These are phyloP conservation scores for Andrena chrysosceles DNA, from an alignment of 2,888 invertebrate species.

Conservation along the genomic window DNA sequence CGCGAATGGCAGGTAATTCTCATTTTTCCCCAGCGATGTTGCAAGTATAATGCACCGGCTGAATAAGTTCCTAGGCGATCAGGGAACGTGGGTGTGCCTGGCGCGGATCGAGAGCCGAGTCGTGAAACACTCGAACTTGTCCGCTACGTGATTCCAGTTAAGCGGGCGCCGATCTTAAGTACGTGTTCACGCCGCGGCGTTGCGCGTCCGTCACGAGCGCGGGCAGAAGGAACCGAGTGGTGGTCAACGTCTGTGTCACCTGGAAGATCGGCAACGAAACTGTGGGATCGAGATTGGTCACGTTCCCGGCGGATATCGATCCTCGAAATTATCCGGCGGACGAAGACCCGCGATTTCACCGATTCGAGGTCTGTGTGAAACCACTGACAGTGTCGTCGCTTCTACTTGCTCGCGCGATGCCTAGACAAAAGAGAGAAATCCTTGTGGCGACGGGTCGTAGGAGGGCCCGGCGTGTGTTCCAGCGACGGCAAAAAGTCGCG, in stretches of 20 bases:
- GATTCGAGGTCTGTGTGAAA: constrained; percentile 12
- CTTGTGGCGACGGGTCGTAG: background rate
- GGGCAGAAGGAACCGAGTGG: constrained; percentile 39
- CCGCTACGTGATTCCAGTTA: constrained; percentile 58
- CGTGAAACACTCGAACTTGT: constrained; percentile 65
- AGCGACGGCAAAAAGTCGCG: constrained; percentile 27
- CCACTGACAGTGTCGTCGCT: background rate
- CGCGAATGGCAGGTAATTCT: constrained; percentile 57
- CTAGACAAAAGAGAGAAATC: background rate
- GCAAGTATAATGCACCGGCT: constrained; percentile 49
- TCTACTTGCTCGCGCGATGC: constrained; percentile 44
- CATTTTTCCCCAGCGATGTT: constrained; percentile 39
- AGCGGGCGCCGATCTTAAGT: constrained; percentile 61
- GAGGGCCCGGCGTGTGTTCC: background rate
- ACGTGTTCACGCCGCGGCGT: constrained; percentile 60
- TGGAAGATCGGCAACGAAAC: constrained; percentile 64
- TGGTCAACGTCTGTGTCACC: constrained; percentile 45
- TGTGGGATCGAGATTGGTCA: constrained; percentile 63
- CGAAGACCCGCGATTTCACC: constrained; percentile 64
- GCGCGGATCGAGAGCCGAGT: constrained; percentile 38
- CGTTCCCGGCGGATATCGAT: constrained; percentile 60
- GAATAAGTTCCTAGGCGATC: constrained; percentile 29
- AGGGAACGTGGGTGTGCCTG: constrained; percentile 63
- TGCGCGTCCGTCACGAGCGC: constrained; percentile 57
- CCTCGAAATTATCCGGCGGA: constrained; percentile 57